phyloP scores from a whole-genome alignment of 2,797 vertebrate species.

The Hippopotamyrus pictus region DNA sequence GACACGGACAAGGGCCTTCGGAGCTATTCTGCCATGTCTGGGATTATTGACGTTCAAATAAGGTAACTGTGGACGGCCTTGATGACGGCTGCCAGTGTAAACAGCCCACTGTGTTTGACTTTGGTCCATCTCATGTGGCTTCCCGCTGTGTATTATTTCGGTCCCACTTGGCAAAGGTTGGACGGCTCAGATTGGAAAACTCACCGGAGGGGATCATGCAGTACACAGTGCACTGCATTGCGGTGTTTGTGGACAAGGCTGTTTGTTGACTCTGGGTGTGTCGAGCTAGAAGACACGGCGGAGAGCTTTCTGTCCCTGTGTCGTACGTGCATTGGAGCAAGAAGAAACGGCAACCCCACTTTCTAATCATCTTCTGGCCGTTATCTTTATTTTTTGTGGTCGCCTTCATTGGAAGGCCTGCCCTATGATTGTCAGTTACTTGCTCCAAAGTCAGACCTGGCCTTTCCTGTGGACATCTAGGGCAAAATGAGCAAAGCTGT shows the following conservation, averaged over 20 bases:
- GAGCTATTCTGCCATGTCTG: neutral
- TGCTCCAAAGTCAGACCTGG: neutral
- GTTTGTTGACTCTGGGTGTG: conserved; percentile 13
- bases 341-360: neutral
- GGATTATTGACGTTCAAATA: neutral
- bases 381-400: neutral
- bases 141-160: neutral
- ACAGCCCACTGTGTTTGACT: neutral
- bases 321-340: neutral
- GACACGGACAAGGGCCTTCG: neutral
- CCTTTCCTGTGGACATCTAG: neutral
- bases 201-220: neutral
- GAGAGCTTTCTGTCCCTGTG: neutral
- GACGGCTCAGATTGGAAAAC: neutral
- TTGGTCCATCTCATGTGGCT: conserved; percentile 2
- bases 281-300: neutral
- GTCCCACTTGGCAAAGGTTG: neutral
- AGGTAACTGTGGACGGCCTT: neutral
- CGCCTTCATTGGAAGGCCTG: neutral
- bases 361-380: neutral
- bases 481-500: neutral
- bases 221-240: neutral
- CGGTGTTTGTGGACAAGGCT: neutral
- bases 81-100: neutral
- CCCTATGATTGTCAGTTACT: neutral